Evolutionary conservation across 2,113 vertebrate genomes (phyloP).

Genomic region (Triplophysa tibetana): DNA sequence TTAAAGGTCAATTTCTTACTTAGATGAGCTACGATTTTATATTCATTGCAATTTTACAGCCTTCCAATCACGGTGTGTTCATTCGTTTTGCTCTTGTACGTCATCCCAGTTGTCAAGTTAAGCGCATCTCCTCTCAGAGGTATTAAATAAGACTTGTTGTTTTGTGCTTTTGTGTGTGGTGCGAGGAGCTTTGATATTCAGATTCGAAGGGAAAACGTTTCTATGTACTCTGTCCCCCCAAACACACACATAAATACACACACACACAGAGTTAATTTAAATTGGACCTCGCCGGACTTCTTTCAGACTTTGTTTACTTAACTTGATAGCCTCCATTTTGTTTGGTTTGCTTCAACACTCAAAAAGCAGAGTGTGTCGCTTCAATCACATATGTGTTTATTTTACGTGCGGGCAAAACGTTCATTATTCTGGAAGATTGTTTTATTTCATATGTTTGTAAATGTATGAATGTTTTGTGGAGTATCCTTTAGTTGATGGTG

Average conservation of each 20-base stretch:
- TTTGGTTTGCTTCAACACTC: constrained; percentile 24
- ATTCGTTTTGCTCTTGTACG: background rate
- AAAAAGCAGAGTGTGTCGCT: background rate
- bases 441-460: background rate
- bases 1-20: background rate
- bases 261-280: background rate
- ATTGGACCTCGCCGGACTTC: background rate
- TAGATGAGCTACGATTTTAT: background rate
- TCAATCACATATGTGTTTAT: background rate
- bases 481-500: background rate
- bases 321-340: constrained; percentile 30
- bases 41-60: background rate
- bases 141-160: constrained; percentile 26
- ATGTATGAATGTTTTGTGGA: background rate
- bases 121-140: constrained; percentile 11
- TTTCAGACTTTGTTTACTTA: constrained; percentile 32
- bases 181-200: constrained; percentile 16
- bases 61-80: background rate
- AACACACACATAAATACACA: background rate
- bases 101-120: background rate
- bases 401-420: background rate
- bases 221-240: constrained; percentile 1
- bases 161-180: constrained; percentile 22
- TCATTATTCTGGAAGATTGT: background rate
- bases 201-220: background rate